Conservation (phyloP, 2,797 vertebrate species). For the Gambelia wislizenii region DNA sequence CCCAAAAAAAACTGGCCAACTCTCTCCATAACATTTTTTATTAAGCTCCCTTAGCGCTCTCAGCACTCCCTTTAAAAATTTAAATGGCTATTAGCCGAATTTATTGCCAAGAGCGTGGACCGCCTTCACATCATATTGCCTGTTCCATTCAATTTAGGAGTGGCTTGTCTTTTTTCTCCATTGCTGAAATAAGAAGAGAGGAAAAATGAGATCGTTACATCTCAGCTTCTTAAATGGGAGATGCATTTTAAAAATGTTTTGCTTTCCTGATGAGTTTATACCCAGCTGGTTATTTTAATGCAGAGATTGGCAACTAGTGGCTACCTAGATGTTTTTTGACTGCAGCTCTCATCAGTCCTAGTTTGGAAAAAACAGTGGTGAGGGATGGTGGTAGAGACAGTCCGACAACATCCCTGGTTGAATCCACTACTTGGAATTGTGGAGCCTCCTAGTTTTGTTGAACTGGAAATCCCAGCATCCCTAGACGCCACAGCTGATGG, state of each 20-base stretch:
- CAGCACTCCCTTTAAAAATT: slow-evolving; percentile 19
- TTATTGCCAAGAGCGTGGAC: not conserved
- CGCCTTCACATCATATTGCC: slow-evolving; percentile 2
- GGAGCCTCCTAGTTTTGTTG: not conserved
- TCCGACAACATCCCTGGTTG: not conserved
- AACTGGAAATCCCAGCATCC: not conserved
- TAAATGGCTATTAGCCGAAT: slow-evolving; percentile 33
- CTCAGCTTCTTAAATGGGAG: not conserved
- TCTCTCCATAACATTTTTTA: slow-evolving; percentile 11
- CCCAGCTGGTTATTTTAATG: not conserved
- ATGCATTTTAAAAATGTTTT: not conserved
- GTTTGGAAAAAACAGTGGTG: not conserved
- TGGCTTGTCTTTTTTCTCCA: slow-evolving; percentile 2
- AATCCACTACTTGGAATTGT: too few relatives aligned
- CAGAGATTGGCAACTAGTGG: not conserved
- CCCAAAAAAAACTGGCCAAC: not conserved
- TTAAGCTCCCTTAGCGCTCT: not conserved
- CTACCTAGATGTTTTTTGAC: not conserved
- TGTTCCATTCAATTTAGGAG: slow-evolving; percentile 17
- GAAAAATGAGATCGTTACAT: not conserved
- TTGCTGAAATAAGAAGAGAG: slow-evolving; percentile 14
- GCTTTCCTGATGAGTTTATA: not conserved
- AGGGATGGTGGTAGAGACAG: not conserved
- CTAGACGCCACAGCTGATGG: not conserved
- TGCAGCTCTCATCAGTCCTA: not conserved